Conservation (phyloP, 1,140 invertebrate species). For the Sesamia nonagrioides region DNA sequence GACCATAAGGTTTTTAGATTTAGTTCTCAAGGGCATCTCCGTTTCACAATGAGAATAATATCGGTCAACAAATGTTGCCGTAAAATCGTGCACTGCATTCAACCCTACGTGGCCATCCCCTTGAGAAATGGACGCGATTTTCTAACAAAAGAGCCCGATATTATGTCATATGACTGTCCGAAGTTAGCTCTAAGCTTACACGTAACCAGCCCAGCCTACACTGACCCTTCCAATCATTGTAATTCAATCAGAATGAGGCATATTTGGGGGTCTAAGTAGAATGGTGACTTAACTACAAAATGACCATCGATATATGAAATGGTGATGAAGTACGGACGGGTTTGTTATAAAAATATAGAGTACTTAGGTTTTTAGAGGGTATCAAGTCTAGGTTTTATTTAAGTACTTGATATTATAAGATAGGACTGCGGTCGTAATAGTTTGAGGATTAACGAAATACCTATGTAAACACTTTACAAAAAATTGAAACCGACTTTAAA, state of each 20-base stretch:
- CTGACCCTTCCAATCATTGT: conserved; percentile 17
- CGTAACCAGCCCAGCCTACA: conserved; percentile 29
- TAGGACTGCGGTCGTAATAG: background rate
- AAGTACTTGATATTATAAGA: background rate
- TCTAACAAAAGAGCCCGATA: conserved; percentile 51
- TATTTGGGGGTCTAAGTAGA: conserved; percentile 16
- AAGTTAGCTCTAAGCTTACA: conserved; percentile 42
- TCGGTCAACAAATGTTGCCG: background rate
- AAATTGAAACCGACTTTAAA: too few relatives aligned
- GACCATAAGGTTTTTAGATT: background rate
- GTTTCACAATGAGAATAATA: conserved; percentile 3
- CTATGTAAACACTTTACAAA: too few relatives aligned
- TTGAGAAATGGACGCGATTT: conserved; percentile 52
- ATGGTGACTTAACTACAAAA: conserved; percentile 29
- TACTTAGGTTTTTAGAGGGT: background rate
- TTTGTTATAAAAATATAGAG: conserved; percentile 26
- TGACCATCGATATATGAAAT: conserved; percentile 53
- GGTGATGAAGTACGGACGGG: conserved; percentile 48
- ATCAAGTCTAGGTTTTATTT: background rate
- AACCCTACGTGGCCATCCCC: background rate
- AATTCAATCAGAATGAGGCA: conserved; percentile 2
- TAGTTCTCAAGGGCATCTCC: too few relatives aligned
- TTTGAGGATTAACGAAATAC: background rate
- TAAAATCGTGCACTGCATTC: conserved; percentile 33
- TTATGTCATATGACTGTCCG: conserved; percentile 43